phyloP scores from a whole-genome alignment of 2,113 vertebrate genomes.

The Porphyrio hochstetteri region DNA sequence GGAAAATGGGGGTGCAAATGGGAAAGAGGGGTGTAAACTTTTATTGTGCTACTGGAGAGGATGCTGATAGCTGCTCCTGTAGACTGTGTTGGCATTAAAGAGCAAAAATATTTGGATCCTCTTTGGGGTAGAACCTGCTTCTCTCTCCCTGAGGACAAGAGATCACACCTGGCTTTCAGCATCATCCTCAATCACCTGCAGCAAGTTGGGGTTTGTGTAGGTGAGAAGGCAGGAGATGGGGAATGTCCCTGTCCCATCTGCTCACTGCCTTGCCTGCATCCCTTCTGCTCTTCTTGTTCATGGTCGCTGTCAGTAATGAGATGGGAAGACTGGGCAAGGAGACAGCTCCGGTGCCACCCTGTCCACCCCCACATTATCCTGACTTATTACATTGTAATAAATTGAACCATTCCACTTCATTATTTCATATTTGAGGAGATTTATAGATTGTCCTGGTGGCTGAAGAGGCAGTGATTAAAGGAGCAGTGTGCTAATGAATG shows the following conservation, averaged over 20 bases:
- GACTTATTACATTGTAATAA: slow-evolving; percentile 79
- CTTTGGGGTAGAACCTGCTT: background rate
- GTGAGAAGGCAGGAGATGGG: background rate
- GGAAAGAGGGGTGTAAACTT: background rate
- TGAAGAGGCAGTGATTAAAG: slow-evolving; percentile 82
- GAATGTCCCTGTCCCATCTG: accelerated
- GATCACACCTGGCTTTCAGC: background rate
- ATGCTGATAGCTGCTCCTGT: background rate
- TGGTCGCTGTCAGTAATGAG: slow-evolving; percentile 30
- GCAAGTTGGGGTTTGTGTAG: accelerated
- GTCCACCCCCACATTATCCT: slow-evolving; percentile 71
- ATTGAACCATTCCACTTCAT: slow-evolving; percentile 83
- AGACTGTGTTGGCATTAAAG: background rate
- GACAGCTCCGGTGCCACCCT: slow-evolving; percentile 29
- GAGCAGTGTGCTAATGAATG: slow-evolving; percentile 76
- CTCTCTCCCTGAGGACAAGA: background rate
- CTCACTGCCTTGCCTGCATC: background rate
- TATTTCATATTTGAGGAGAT: slow-evolving; percentile 84
- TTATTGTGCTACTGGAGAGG: accelerated
- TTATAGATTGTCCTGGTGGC: slow-evolving; percentile 83
- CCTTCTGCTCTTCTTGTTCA: background rate
- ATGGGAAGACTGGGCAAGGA: slow-evolving; percentile 53
- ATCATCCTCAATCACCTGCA: accelerated
- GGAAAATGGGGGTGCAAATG: background rate
- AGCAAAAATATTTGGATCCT: background rate